These are phyloP conservation scores for Oscheius sp. DNA, from an alignment of 2,888 invertebrate genomes.

Conservation along the genomic window DNA sequence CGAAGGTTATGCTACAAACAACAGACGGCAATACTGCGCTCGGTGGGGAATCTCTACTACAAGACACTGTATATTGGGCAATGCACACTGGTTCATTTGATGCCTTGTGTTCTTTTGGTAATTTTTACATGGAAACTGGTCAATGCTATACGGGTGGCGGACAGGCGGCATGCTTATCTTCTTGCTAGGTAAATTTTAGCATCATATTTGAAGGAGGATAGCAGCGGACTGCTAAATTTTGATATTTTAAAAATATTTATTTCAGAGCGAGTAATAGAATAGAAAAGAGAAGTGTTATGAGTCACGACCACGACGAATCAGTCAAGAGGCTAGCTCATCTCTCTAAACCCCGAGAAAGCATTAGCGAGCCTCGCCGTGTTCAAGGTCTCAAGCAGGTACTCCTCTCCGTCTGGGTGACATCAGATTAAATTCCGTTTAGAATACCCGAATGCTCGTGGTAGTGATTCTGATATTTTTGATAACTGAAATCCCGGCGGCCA, in stretches of 20 bases:
- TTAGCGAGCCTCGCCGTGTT: conserved; percentile 64
- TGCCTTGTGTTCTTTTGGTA: conserved; percentile 89
- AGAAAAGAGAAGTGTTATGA: not conserved
- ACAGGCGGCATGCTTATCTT: conserved; percentile 79
- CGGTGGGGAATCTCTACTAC: conserved; percentile 81
- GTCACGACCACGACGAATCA: conserved; percentile 43
- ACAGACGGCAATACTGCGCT: conserved; percentile 48
- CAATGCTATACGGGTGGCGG: conserved; percentile 86
- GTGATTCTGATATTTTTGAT: conserved; percentile 72
- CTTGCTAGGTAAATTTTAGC: conserved; percentile 51
- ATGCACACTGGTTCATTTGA: conserved; percentile 87
- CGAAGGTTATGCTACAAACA: conserved; percentile 54
- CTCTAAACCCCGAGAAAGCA: conserved; percentile 53
- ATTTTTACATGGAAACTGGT: conserved; percentile 89
- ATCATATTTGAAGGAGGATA: too few relatives aligned
- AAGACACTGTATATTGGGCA: conserved; percentile 77
- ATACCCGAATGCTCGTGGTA: conserved; percentile 76
- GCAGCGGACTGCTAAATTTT: too few relatives aligned
- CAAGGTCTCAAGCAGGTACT: conserved; percentile 68
- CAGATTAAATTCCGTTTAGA: conserved; percentile 74
- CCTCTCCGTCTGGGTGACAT: not conserved
- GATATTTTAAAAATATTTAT: too few relatives aligned
- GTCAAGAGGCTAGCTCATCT: conserved; percentile 45
- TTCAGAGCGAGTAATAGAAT: conserved; percentile 21
- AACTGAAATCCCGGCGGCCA: conserved; percentile 73